Percentiles rank a stretch among this genome's conserved stretches.
Evolutionary conservation across 2,888 invertebrate genomes (phyloP).

Genomic region (Ochropacha duplaris): DNA sequence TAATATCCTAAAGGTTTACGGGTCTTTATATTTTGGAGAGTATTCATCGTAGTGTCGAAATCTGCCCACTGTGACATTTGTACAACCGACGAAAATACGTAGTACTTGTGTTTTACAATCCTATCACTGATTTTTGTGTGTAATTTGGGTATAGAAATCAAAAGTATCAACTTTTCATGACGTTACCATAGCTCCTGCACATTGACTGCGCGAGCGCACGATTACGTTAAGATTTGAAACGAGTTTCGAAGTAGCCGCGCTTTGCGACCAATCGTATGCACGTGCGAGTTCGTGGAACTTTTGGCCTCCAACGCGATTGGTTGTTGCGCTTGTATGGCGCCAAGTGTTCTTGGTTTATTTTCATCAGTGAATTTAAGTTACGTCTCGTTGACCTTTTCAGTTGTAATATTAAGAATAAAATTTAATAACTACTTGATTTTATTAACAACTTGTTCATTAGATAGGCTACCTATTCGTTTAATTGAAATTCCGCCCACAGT

Average conservation of each 20-base stretch:
- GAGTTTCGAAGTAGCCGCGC: slow-evolving; percentile 58
- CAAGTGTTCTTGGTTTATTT: slow-evolving; percentile 26
- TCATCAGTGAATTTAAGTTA: slow-evolving; percentile 12
- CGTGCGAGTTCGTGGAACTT: slow-evolving; percentile 69
- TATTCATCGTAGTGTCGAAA: not conserved
- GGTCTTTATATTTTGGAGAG: slow-evolving; percentile 20
- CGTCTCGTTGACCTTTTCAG: slow-evolving; percentile 3
- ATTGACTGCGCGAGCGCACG: slow-evolving; percentile 42
- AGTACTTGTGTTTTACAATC: too few relatives aligned
- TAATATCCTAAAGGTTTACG: slow-evolving; percentile 18
- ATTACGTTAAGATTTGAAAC: slow-evolving; percentile 52
- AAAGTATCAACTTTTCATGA: not conserved
- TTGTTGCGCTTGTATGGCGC: slow-evolving; percentile 30
- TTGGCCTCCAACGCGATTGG: slow-evolving; percentile 67
- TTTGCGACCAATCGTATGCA: slow-evolving; percentile 54
- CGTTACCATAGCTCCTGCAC: slow-evolving; percentile 25
- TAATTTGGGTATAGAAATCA: slow-evolving; percentile 20
- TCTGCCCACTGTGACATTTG: not conserved
- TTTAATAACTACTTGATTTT: not conserved
- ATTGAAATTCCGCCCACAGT: not conserved
- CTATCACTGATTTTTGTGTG: too few relatives aligned
- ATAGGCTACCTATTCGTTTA: not conserved
- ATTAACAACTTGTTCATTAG: not conserved
- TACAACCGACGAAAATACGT: too few relatives aligned
- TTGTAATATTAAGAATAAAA: not conserved